A percentile compares a stretch with the other conserved stretches of the same genome.
These are phyloP conservation scores for Mirza zaza DNA, from an alignment of 2,113 vertebrate species.

Conservation along the genomic window DNA sequence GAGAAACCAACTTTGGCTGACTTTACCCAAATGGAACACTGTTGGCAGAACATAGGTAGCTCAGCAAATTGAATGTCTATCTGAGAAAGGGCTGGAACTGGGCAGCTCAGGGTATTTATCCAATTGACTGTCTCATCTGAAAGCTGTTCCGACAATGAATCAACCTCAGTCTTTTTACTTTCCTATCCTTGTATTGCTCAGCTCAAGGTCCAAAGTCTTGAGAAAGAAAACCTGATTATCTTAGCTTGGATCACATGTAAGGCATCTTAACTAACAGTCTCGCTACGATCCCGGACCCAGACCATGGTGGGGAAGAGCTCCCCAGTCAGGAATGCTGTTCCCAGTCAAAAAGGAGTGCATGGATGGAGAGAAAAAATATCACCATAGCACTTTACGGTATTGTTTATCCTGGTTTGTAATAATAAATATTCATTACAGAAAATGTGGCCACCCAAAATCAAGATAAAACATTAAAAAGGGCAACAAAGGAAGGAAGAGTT, in stretches of 20 bases:
- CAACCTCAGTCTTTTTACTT: neutral
- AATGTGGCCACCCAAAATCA: neutral
- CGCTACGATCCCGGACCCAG: neutral
- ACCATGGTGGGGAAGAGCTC: neutral
- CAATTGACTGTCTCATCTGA: neutral
- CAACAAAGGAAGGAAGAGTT: neutral
- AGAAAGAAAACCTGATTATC: slow-evolving; percentile 1
- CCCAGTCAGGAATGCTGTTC: neutral
- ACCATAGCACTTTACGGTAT: neutral
- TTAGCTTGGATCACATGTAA: neutral
- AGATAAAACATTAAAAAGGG: neutral
- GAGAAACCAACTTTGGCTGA: neutral
- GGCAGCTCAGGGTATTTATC: neutral
- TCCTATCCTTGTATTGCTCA: neutral
- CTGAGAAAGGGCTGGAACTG: neutral
- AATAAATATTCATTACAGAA: neutral
- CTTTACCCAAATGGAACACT: neutral
- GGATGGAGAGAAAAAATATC: neutral
- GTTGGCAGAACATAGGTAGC: neutral
- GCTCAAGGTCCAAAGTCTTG: neutral
- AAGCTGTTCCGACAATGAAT: slow-evolving; percentile 16
- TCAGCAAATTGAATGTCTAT: neutral
- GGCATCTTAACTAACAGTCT: neutral
- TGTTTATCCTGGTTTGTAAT: neutral
- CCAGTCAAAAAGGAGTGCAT: neutral